Conservation (phyloP, 2,113 vertebrate species). For the Pteropus alecto region DNA sequence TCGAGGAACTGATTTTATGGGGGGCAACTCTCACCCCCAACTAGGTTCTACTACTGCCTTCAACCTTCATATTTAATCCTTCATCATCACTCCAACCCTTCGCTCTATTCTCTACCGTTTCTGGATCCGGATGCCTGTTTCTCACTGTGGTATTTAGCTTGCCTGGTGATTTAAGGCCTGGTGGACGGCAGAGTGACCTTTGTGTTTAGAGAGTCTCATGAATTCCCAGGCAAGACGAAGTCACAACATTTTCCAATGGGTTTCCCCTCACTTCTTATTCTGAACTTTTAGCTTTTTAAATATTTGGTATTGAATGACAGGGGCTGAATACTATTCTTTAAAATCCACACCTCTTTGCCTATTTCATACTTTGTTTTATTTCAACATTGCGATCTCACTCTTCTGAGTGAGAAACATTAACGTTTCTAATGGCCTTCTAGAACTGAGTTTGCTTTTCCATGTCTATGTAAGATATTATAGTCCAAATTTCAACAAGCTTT, state of each 20-base stretch:
- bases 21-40: not conserved
- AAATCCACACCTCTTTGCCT: not conserved
- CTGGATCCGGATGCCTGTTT: not conserved
- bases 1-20: not conserved
- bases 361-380: not conserved
- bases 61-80: not conserved
- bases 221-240: constrained; percentile 30
- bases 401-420: not conserved
- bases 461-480: not conserved
- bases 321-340: not conserved
- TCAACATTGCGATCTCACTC: not conserved
- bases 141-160: not conserved
- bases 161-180: not conserved
- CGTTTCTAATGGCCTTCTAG: not conserved
- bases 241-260: constrained; percentile 54
- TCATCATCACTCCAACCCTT: not conserved
- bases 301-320: not conserved
- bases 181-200: constrained; percentile 46
- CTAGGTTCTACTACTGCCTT: not conserved
- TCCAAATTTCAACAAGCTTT: not conserved
- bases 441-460: not conserved
- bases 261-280: constrained; percentile 64
- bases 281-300: not conserved
- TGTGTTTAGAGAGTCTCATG: constrained; percentile 20
- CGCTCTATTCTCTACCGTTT: not conserved